phyloP scores from a whole-genome alignment of 2,113 vertebrate genomes.

The Microcebus murinus region DNA sequence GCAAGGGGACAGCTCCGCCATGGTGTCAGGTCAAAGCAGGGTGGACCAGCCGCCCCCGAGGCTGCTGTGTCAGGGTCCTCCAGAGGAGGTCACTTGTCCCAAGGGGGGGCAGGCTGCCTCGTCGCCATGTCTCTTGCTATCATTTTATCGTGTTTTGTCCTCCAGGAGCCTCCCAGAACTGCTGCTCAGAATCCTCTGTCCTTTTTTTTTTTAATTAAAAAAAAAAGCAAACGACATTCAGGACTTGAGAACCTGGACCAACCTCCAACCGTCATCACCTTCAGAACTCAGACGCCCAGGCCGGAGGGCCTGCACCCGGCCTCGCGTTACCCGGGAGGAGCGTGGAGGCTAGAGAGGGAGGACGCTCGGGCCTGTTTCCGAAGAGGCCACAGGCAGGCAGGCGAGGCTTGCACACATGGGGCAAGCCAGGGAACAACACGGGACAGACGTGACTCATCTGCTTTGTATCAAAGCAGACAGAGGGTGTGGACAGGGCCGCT shows the following conservation, averaged over 20 bases:
- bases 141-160: not conserved
- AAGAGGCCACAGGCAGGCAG: slow-evolving; percentile 36
- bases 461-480: slow-evolving; percentile 58
- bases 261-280: not conserved
- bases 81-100: not conserved
- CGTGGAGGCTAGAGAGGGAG: not conserved
- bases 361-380: not conserved
- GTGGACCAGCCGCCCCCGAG: not conserved
- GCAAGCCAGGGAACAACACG: slow-evolving; percentile 56
- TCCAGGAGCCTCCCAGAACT: not conserved
- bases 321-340: not conserved
- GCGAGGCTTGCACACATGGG: slow-evolving; percentile 35
- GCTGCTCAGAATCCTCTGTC: not conserved
- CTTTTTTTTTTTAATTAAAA: not conserved
- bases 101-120: not conserved
- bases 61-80: too few species aligned
- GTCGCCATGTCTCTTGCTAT: not conserved
- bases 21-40: fast-evolving
- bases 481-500: slow-evolving; percentile 66
- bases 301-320: not conserved
- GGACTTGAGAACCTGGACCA: not conserved
- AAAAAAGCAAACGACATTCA: not conserved
- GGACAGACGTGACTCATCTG: slow-evolving; percentile 53
- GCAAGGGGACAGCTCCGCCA: not conserved
- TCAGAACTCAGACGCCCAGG: not conserved